A percentile compares a stretch with the other conserved stretches of the same genome.
Conservation (phyloP, 2,888 invertebrate genomes). For the Archaeoteleia sp. region DNA sequence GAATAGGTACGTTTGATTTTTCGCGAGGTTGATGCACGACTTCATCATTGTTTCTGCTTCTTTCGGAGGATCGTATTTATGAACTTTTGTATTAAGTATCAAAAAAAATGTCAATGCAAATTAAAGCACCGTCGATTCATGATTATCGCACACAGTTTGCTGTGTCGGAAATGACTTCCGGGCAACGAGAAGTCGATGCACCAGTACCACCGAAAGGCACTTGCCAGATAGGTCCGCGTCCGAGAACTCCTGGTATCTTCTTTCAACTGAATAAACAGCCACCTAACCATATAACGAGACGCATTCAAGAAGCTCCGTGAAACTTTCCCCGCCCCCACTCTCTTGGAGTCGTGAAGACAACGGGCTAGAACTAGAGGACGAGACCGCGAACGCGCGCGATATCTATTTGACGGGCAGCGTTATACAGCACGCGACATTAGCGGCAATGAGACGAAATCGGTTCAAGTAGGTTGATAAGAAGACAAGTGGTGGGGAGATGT, state of each 20-base stretch:
- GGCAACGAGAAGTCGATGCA: slow-evolving; percentile 12
- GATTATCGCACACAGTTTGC: too few species aligned
- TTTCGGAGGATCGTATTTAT: too few species aligned
- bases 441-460: slow-evolving; percentile 46
- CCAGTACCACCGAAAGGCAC: slow-evolving; percentile 21
- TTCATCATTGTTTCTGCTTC: too few species aligned
- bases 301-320: slow-evolving; percentile 55
- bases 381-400: slow-evolving; percentile 45
- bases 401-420: slow-evolving; percentile 43
- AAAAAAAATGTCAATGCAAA: too few species aligned
- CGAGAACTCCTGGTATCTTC: slow-evolving; percentile 66
- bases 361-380: slow-evolving; percentile 31
- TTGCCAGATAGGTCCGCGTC: slow-evolving; percentile 54
- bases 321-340: slow-evolving; percentile 53
- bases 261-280: slow-evolving; percentile 61
- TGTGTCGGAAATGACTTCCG: neutral
- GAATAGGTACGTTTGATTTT: too few species aligned
- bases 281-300: slow-evolving; percentile 56
- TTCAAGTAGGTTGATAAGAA: slow-evolving; percentile 49
- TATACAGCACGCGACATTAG: slow-evolving; percentile 45
- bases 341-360: slow-evolving; percentile 33
- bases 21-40: too few species aligned
- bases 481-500: slow-evolving; percentile 34
- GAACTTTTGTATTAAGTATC: too few species aligned
- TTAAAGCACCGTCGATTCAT: too few species aligned